Conservation (phyloP, 30 jellyfish, hydroid and myxozoan species). For the Aurelia aurita complex sp. Pacific region DNA sequence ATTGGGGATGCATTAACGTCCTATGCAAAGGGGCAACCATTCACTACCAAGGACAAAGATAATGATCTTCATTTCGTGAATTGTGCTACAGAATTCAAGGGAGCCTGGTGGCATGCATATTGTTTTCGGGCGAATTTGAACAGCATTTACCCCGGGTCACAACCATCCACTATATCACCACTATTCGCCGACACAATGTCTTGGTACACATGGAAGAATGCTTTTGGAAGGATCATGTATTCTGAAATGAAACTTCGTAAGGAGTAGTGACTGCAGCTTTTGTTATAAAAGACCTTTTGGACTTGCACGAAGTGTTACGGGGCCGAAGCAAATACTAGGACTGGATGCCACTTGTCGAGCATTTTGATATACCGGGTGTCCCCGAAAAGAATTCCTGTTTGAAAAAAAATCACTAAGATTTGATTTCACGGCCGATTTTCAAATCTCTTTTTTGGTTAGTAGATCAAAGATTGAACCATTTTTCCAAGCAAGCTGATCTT, state of each 20-base stretch:
- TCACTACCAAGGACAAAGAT: conserved; percentile 4
- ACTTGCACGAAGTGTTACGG: no score
- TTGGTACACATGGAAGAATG: background rate
- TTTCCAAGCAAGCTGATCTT: no score
- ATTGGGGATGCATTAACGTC: conserved; percentile 4
- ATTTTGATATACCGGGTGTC: no score
- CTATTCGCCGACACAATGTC: background rate
- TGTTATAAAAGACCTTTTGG: background rate
- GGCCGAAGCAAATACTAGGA: no score
- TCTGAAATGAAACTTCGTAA: conserved; percentile 4
- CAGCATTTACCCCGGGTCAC: conserved; percentile 4
- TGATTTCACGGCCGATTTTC: no score
- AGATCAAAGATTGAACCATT: no score
- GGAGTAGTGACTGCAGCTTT: background rate
- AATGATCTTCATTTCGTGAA: background rate
- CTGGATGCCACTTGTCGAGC: no score
- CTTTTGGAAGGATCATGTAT: background rate
- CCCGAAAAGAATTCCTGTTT: no score
- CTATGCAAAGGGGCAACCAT: background rate
- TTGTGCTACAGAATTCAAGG: background rate
- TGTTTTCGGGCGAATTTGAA: background rate
- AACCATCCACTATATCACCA: background rate
- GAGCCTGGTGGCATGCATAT: conserved; percentile 14
- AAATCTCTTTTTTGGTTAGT: no score
- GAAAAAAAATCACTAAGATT: no score